Percentiles rank a stretch among this genome's conserved stretches.
Evolutionary conservation across 2,797 vertebrate genomes (phyloP).

Genomic region (Pantherophis alleghaniensis): DNA sequence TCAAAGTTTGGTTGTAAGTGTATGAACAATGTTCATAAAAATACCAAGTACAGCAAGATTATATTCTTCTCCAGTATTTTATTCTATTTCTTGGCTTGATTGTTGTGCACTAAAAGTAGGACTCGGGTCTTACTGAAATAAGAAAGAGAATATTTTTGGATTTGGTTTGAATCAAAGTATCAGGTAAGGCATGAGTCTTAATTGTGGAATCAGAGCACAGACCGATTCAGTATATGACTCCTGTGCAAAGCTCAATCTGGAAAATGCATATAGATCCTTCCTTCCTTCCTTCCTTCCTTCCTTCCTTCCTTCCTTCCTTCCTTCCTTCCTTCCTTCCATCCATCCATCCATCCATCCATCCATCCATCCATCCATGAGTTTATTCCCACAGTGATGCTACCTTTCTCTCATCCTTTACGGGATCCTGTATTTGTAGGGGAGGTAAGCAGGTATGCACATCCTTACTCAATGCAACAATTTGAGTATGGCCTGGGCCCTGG

Average conservation of each 20-base stretch:
- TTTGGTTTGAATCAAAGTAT: background rate
- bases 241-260: background rate
- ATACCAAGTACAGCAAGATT: background rate
- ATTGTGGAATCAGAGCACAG: background rate
- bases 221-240: background rate
- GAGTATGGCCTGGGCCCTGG: too few relatives aligned
- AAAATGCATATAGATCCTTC: background rate
- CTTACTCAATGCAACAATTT: background rate
- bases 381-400: background rate
- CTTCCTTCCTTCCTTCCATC: background rate
- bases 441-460: background rate
- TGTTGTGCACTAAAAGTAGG: background rate
- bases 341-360: background rate
- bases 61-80: background rate
- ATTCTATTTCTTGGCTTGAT: background rate
- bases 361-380: background rate
- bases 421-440: background rate
- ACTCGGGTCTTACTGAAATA: background rate
- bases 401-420: background rate
- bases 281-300: too few relatives aligned
- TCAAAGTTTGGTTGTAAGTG: background rate
- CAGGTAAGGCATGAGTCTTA: background rate
- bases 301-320: too few relatives aligned
- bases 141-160: background rate
- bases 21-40: background rate